Base-by-base conservation (phyloP, 2,797 vertebrate species). In the Spatula clypeata region DNA sequence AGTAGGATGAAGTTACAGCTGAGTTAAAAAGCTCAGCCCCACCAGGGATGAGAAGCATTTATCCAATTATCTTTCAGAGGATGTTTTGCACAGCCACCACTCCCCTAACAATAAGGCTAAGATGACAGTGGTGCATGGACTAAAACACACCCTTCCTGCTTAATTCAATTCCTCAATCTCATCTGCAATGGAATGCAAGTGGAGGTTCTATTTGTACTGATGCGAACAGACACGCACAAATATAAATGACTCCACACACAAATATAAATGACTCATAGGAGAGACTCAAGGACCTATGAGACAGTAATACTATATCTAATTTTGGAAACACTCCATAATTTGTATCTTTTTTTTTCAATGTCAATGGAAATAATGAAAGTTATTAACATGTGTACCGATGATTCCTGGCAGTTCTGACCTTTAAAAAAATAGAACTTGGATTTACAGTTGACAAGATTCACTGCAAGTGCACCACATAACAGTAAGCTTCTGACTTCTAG, bases 381-480 rank as follows among this genome's bases (percentile, higher is more conserved):
- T 79, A 82, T 75, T 32, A 36, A 18, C 79, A 66, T 26, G 60
- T 86, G 65, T 64, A 64, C 20, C 34, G 29, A 62, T 2, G 18
- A 27, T 77, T 77, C 79, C 75, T 81, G 77, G 65, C 82, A 75
- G 83, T 51, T 87, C 66, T 92, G 92, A 96, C 93, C 94, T 95
- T 91, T 90, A 69, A 77, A 91, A 74, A 54, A 54, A 72, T 55
- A n/a, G 58, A 79, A 49, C 24, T 27, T 54, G 66, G 76, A 94
- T 81, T 95, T 96, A 70, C 70, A 94, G 75, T 67, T 87, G 74
- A 60, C 83, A 80, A 83, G 75, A 94, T 80, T 90, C 70, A 84
- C 34, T 75, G 89, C 66, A n/a, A 72, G 34, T 6, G 1, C 76
- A 55, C 54, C 18, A 0, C 64, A 79, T 36, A 57, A 76, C 64